A percentile compares a stretch with the other conserved stretches of the same genome.
These are phyloP conservation scores for fruit fly (Drosophila melanogaster) DNA, from an alignment of 1,140 invertebrate genomes.

Conservation along the genomic window Release_6_plus_ISO1_MT NC_004354.4:11372001-11372500, in stretches of 20 bases:
- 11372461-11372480: too few species aligned
- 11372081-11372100: background rate
- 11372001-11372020: background rate
- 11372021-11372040: background rate
- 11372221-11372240: background rate
- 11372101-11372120: too few species aligned
- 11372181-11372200: background rate
- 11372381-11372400: background rate
- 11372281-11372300: constrained; percentile 9
- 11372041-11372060: constrained; percentile 14
- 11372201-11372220: background rate
- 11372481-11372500: background rate
- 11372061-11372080: background rate
- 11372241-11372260: background rate
- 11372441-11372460: background rate
- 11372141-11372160: too few species aligned
- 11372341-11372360: constrained; percentile 2
- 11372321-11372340: constrained; percentile 12
- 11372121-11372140: too few species aligned
- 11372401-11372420: background rate
- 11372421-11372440: background rate
- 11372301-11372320: constrained; percentile 12
- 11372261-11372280: constrained; percentile 2
- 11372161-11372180: too few species aligned
- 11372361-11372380: background rate